phyloP scores from a whole-genome alignment of 2,113 vertebrate species.

The Raja brachyura region DNA sequence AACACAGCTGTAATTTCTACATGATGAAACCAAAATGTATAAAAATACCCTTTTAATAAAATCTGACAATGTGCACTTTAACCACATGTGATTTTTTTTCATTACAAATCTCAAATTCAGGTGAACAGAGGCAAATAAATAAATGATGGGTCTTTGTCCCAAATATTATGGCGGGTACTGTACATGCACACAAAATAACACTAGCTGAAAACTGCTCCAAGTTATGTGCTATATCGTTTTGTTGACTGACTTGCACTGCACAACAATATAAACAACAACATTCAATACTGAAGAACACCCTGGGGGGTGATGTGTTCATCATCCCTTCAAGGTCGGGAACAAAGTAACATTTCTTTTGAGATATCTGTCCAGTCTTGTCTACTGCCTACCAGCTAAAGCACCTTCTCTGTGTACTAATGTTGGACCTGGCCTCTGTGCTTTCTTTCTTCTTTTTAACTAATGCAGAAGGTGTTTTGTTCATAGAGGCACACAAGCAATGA shows the following conservation, averaged over 20 bases:
- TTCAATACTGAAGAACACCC: conserved; percentile 37
- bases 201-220: conserved; percentile 50
- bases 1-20: too few species aligned
- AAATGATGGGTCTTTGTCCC: too few species aligned
- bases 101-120: too few species aligned
- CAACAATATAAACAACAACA: conserved; percentile 34
- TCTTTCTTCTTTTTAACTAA: conserved; percentile 48
- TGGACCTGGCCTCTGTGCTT: conserved; percentile 40
- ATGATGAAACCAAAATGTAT: too few species aligned
- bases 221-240: conserved; percentile 42
- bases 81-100: too few species aligned
- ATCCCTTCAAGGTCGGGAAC: conserved; percentile 47
- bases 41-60: too few species aligned
- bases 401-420: conserved; percentile 48
- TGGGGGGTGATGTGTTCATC: conserved; percentile 18
- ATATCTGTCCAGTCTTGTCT: conserved; percentile 39
- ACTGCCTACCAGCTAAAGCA: conserved; percentile 45
- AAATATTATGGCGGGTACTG: too few species aligned
- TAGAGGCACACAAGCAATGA: conserved; percentile 51
- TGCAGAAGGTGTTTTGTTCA: conserved; percentile 49
- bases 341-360: conserved; percentile 48
- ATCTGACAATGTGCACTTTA: too few species aligned
- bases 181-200: conserved; percentile 40
- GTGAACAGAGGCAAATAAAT: too few species aligned
- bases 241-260: conserved; percentile 37